These are phyloP conservation scores for Porites divaricata DNA, from an alignment of 92 coral and sea anemone species.

Conservation along the genomic window DNA sequence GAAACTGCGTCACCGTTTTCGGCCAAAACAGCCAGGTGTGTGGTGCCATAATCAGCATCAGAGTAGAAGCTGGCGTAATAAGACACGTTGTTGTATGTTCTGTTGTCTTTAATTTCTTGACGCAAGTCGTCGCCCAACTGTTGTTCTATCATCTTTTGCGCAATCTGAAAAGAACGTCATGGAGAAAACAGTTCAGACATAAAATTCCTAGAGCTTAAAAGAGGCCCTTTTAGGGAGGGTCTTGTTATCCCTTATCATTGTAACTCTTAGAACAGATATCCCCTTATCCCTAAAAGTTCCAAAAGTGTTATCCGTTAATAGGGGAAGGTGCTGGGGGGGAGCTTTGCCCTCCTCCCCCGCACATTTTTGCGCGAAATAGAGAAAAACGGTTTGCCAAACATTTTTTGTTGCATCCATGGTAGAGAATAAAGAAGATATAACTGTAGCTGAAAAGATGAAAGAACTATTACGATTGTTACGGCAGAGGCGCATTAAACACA, in stretches of 20 bases:
- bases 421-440: too few relatives aligned
- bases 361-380: too few relatives aligned
- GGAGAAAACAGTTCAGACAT: neutral
- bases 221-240: neutral
- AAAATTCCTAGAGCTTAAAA: too few relatives aligned
- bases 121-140: slow-evolving; percentile 65
- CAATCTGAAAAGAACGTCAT: slow-evolving; percentile 29
- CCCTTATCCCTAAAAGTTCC: neutral
- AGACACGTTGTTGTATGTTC: slow-evolving; percentile 49
- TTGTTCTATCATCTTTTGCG: slow-evolving; percentile 50
- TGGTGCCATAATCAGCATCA: slow-evolving; percentile 73
- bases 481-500: too few relatives aligned
- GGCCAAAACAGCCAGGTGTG: slow-evolving; percentile 80
- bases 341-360: too few relatives aligned
- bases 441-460: too few relatives aligned
- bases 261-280: neutral
- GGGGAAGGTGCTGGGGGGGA: too few relatives aligned
- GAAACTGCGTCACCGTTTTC: slow-evolving; percentile 85
- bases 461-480: too few relatives aligned
- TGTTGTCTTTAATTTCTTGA: slow-evolving; percentile 66
- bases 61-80: slow-evolving; percentile 69
- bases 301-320: neutral
- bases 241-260: neutral
- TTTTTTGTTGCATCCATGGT: too few relatives aligned
- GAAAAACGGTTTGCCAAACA: too few relatives aligned